Evolutionary conservation across 2,113 vertebrate genomes (phyloP), one percentile per base, ranked within the genome.

Genomic region (Hoplias malabaricus): DNA sequence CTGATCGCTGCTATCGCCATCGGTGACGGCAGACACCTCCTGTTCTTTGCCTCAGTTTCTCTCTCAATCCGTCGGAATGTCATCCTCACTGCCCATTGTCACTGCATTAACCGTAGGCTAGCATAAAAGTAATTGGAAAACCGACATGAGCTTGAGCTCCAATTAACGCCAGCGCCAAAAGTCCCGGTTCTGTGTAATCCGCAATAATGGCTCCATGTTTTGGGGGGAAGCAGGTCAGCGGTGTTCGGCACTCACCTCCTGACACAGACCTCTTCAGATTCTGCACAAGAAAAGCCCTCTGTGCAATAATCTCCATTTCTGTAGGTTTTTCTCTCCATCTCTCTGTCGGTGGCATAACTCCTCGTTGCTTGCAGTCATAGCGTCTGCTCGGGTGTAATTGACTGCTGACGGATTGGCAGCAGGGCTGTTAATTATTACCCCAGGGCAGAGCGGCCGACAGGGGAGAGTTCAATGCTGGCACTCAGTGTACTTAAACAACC

Each of bases 81-180:
- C 80, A 86, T 87, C 84, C 83, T 76, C 73, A 84, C 82, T 71
- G 80, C 65, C 86, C 89, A 90, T 90, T 91, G 90, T 89, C 86
- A 76, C 75, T 46, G 83, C 83, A 85, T 89, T 93, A 91, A 93
- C 91, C 90, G 90, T 88, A 93, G 92, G 91, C 92, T 89, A 92
- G 85, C 89, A 90, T 87, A 90, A 93, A 92, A 93, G 91, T 93
- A 93, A 93, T 93, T 93, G 93, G 91, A 93, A 53, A 92, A 90
- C 80, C 84, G 87, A 92, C 86, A 85, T 85, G 82, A 87, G 89
- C 87, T 90, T 89, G 87, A 90, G 90, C 89, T 90, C 85, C 91
- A 93, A 93, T 93, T 93, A 93, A 93, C 82, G 86, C 87, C 77
- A 23, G 80, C 85, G 84, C 87, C 87, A 86, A 89, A 91, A 88